Evolutionary conservation across 2,888 invertebrate species (phyloP).

Genomic region (Aethes cnicana): DNA sequence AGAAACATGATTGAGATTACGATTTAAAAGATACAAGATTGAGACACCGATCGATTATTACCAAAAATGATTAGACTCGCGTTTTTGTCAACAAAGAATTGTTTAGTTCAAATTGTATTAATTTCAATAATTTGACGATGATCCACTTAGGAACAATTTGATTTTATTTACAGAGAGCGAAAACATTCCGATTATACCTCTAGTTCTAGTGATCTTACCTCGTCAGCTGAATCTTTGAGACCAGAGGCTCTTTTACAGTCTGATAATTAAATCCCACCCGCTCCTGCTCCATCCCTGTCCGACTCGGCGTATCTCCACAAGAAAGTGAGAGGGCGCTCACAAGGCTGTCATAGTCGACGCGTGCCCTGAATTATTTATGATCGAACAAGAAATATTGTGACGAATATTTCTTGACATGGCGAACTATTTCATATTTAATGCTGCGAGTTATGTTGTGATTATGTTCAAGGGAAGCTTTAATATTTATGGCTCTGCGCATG

Average conservation of each 20-base stretch:
- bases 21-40: no score
- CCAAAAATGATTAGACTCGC: no score
- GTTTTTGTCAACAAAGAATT: no score
- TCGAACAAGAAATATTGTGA: conserved; percentile 22
- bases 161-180: no score
- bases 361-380: conserved; percentile 26
- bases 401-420: conserved; percentile 24
- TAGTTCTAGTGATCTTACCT: no score
- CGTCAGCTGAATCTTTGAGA: conserved; percentile 14
- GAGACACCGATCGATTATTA: no score
- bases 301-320: not conserved
- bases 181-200: no score
- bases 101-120: no score
- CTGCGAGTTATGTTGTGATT: conserved; percentile 27
- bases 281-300: not conserved
- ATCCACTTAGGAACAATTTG: no score
- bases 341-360: conserved; percentile 16
- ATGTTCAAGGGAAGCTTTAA: conserved; percentile 13
- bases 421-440: conserved; percentile 30
- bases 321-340: conserved; percentile 1
- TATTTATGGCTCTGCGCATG: conserved; percentile 8
- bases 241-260: conserved; percentile 5
- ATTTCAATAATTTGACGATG: no score
- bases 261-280: conserved; percentile 25
- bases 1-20: no score